phyloP scores from a whole-genome alignment of 2,888 invertebrate species.

The Empis livida region DNA sequence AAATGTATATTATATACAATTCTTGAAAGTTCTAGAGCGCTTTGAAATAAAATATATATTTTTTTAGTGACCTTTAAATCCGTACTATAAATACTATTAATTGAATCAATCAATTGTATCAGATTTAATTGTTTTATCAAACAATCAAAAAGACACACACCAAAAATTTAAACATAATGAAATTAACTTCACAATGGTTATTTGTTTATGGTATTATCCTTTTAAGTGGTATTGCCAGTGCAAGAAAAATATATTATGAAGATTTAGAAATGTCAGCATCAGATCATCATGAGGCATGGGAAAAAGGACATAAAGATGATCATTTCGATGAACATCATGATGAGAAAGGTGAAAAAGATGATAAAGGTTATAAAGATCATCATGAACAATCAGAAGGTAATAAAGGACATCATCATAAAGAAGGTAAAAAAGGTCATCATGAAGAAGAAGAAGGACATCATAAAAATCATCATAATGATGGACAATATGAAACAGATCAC shows the following conservation, averaged over 20 bases:
- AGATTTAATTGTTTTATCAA: no score
- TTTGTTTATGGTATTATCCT: neutral
- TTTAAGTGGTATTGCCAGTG: neutral
- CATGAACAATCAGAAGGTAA: slow-evolving; percentile 53
- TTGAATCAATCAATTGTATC: no score
- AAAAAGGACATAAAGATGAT: slow-evolving; percentile 44
- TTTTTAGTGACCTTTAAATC: no score
- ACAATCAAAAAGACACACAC: no score
- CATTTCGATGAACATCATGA: slow-evolving; percentile 52
- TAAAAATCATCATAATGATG: slow-evolving; percentile 40
- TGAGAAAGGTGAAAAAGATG: slow-evolving; percentile 54
- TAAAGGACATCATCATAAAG: slow-evolving; percentile 62
- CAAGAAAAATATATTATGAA: slow-evolving; percentile 5
- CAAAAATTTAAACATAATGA: no score
- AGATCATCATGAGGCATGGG: slow-evolving; percentile 22
- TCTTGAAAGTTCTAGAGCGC: no score
- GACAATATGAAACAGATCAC: slow-evolving; percentile 30
- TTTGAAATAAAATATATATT: no score
- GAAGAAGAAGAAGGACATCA: slow-evolving; percentile 38
- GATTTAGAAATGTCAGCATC: slow-evolving; percentile 31
- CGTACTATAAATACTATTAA: no score
- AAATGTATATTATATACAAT: no score
- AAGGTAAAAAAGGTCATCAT: slow-evolving; percentile 39
- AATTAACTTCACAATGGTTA: neutral
- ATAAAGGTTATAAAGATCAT: slow-evolving; percentile 57